phyloP scores from a whole-genome alignment of 2,888 invertebrate species.

The Ectemnius lituratus region DNA sequence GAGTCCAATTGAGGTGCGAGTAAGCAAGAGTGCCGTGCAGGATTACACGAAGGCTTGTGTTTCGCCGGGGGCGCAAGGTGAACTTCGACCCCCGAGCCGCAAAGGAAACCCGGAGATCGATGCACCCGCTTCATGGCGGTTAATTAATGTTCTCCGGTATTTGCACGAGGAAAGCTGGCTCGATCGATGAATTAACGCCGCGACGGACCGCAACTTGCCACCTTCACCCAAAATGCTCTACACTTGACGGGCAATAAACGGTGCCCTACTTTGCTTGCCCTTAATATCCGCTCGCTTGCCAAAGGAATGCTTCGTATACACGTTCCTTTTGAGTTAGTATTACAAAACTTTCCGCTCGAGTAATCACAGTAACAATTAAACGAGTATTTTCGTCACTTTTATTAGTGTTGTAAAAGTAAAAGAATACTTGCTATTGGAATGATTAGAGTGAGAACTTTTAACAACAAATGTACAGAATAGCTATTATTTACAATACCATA shows the following conservation, averaged over 20 bases:
- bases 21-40: conserved; percentile 1
- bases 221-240: conserved; percentile 18
- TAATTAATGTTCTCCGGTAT: conserved; percentile 47
- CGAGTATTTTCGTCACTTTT: too few relatives aligned
- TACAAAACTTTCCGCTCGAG: too few relatives aligned
- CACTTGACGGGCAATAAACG: conserved; percentile 28
- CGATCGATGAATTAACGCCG: conserved; percentile 42
- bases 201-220: conserved; percentile 21
- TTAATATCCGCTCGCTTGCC: too few relatives aligned
- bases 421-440: too few relatives aligned
- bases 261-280: too few relatives aligned
- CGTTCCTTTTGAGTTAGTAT: too few relatives aligned
- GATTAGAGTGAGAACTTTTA: too few relatives aligned
- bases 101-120: conserved; percentile 44
- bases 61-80: conserved; percentile 6
- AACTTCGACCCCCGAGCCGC: conserved; percentile 15
- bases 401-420: too few relatives aligned
- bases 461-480: too few relatives aligned
- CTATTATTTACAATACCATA: too few relatives aligned
- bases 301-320: too few relatives aligned
- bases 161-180: conserved; percentile 30
- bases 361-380: too few relatives aligned
- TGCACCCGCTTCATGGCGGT: conserved; percentile 31
- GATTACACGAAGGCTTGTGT: not conserved
- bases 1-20: not conserved